Evolutionary conservation across 2,888 invertebrate genomes (phyloP).

Genomic region (Temnothorax rugatulus): DNA sequence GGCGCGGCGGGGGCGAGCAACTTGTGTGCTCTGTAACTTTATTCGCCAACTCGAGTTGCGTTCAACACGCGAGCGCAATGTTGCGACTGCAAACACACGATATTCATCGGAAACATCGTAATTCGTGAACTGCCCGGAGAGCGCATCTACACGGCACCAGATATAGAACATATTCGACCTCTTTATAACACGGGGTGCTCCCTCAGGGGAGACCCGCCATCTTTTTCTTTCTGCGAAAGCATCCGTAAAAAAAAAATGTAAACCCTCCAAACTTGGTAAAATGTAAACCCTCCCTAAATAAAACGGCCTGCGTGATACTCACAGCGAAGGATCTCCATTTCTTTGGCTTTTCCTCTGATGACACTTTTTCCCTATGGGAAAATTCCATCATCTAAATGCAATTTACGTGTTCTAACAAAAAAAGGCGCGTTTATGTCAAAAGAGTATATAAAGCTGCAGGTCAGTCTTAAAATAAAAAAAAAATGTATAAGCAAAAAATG

Average conservation of each 20-base stretch:
- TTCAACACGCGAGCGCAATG: constrained; percentile 46
- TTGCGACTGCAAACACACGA: constrained; percentile 47
- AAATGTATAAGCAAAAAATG: neutral
- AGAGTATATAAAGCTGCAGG: neutral
- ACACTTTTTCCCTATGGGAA: neutral
- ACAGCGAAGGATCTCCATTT: neutral
- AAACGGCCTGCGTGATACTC: neutral
- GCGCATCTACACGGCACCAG: neutral
- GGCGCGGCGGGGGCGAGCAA: neutral
- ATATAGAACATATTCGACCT: neutral
- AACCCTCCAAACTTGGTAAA: neutral
- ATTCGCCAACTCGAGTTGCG: constrained; percentile 35
- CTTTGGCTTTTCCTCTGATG: neutral
- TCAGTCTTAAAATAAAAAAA: constrained; percentile 2
- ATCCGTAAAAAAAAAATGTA: neutral
- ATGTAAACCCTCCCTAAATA: neutral
- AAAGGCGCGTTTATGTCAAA: neutral
- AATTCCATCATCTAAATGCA: constrained; percentile 2
- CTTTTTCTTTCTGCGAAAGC: neutral
- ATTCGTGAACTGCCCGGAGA: constrained; percentile 17
- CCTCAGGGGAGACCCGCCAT: neutral
- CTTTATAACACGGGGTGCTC: neutral
- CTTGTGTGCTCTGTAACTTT: constrained; percentile 33
- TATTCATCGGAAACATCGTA: constrained; percentile 43
- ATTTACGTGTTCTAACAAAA: constrained; percentile 1